Base-by-base conservation (phyloP, 1,140 invertebrate genomes). In the Micrasema longulum region DNA sequence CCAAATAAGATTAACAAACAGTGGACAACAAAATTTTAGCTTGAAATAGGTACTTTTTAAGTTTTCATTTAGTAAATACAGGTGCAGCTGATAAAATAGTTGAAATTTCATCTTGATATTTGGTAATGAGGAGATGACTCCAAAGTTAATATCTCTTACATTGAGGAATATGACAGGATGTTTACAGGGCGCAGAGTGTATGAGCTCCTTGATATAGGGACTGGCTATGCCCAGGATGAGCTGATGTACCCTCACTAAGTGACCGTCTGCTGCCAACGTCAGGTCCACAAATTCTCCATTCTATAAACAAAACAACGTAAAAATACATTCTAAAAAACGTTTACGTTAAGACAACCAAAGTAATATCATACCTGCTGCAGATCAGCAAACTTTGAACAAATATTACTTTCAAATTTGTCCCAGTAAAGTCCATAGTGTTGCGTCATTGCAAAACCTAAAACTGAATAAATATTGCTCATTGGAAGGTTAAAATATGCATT, bases 211-310 rank as follows among this genome's bases (percentile, higher is more conserved):
- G 74, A 94, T 91, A 79, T 90, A 93, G 3, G 91, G 89, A 77
- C 91, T 92, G 73, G 91, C 91, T 16, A 93, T 86, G 6, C 89
- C 90, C 47, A 92, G 78, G 35, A 94, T 88, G 69, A 93, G 83
- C 81, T 92, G 91, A 78, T 94, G 92, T 12, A 92, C 92, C 79
- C 92, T 90, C 3, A 94, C 82, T 74, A 88, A 88, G 77, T 89
- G 87, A 14, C 92, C 92, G 77, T 92, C 91, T 22, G 91, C 92
- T 18, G 92, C 91, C 64, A 94, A 77, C 1, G 92, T 93, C 77
- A 93, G 91, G 79, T 94, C 92, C 12, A 93, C 91, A 79, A 93
- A 87, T 64, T 91, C 89, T 71, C 90, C 89, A 77, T 88, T 89
- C 80, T 91, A 86, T n/a, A 90, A 78, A 53, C 10, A 67, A 16